Conservation (phyloP, 2,113 vertebrate genomes). For the Ibidorhyncha struthersii region DNA sequence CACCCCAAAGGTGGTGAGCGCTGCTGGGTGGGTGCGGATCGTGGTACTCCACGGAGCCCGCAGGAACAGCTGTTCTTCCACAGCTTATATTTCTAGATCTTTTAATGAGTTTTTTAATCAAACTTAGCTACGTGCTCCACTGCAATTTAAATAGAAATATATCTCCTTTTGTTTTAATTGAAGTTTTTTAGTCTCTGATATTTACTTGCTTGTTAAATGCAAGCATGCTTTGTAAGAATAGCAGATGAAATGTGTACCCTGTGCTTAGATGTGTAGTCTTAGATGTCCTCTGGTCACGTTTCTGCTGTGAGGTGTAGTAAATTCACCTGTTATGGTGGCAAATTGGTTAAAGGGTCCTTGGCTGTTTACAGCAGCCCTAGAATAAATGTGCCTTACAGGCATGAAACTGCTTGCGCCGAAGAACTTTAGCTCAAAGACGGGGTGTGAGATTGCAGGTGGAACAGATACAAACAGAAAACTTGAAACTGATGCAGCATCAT, state of each 20-base stretch:
- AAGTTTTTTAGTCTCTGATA: neutral
- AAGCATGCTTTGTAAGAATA: neutral
- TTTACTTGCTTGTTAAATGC: neutral
- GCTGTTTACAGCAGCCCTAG: neutral
- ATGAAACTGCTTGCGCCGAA: fast-evolving
- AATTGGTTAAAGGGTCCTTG: neutral
- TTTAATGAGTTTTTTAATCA: neutral
- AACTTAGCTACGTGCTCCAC: neutral
- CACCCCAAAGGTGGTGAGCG: fast-evolving
- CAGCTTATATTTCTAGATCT: neutral
- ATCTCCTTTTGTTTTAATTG: neutral
- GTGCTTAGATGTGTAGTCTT: neutral
- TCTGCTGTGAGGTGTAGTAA: neutral
- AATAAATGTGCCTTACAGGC: neutral
- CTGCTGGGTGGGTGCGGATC: neutral
- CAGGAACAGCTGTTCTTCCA: neutral
- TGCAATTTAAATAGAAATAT: neutral
- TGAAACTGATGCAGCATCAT: neutral
- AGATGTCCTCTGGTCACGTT: neutral
- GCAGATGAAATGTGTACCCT: too few relatives aligned
- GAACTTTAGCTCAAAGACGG: neutral
- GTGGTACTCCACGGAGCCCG: neutral
- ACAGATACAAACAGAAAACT: neutral
- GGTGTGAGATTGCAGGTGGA: neutral
- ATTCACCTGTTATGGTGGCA: fast-evolving